Evolutionary conservation across 2,888 invertebrate species (phyloP), one percentile per base, ranked within the genome.

Genomic region (Cephus rjabovi): DNA sequence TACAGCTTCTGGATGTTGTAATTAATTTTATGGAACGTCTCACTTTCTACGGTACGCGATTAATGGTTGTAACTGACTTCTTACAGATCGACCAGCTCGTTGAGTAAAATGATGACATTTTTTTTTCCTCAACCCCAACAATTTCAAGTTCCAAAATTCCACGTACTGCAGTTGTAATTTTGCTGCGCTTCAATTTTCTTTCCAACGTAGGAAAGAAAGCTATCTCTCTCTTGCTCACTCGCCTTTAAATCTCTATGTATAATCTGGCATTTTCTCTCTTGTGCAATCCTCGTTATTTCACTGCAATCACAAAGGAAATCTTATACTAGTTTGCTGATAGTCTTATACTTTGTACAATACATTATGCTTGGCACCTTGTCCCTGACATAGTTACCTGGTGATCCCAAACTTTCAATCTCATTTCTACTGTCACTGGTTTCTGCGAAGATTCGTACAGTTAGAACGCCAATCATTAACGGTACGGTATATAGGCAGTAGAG

Each of bases 381-480:
- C 90, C 88, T 91, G 90, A 90, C 90, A 90, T 86, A 85, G 79
- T 90, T 89, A 90, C 89, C 89, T 80, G 86, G 83, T 88, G 88
- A 86, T 85, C 86, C 56, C 86, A 82, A 87, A 90, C 90, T 90
- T 90, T 90, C 90, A 86, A 86, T 89, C 89, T 90, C 89, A 86
- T 87, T 89, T 88, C 87, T 87, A 88, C 87, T 83, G 85, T 86
- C 84, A 81, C 82, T 81, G 31, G 73, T 75, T 73, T 77, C 79
- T 33, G 74, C 74, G 74, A 79, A 77, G 75, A 71, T 76, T 74
- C 34, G 74, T 74, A 34, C 74, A 69, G 77, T 77, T 76, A 77
- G 81, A 82, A 80, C 78, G 80, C 6, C 56, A 56, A 56, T 56
- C 23, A 56, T 23, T 56, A 56, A 9, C 56, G 56, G 56, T 56